phyloP scores from a whole-genome alignment of 2,113 vertebrate genomes.

The Macrotus californicus region DNA sequence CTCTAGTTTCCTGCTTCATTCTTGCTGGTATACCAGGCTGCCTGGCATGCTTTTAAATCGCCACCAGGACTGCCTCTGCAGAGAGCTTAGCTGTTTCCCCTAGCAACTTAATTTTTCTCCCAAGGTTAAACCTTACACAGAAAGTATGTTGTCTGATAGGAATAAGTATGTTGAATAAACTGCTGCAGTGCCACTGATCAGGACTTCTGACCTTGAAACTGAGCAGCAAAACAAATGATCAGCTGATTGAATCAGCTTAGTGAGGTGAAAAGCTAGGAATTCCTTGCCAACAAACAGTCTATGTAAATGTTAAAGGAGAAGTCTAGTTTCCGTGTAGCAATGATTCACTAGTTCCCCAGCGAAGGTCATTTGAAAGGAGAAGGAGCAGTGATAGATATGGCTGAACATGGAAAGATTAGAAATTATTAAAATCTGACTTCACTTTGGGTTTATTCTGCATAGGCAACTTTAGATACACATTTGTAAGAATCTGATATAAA shows the following conservation, averaged over 20 bases:
- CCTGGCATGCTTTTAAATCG: neutral
- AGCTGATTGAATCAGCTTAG: slow-evolving; percentile 26
- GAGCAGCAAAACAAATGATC: slow-evolving; percentile 9
- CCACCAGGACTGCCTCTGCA: neutral
- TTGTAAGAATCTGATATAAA: neutral
- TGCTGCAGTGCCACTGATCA: neutral
- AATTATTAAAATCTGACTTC: neutral
- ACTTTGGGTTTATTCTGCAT: neutral
- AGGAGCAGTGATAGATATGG: neutral
- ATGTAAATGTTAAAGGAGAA: slow-evolving; percentile 36
- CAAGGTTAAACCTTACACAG: slow-evolving; percentile 33
- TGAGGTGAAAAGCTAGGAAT: slow-evolving; percentile 30
- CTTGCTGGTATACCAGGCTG: neutral
- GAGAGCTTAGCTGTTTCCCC: neutral
- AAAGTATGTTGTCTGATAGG: slow-evolving; percentile 40
- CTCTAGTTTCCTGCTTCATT: neutral
- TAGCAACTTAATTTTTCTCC: slow-evolving; percentile 25
- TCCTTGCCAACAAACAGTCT: neutral
- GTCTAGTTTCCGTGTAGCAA: neutral
- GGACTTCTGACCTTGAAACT: slow-evolving; percentile 30
- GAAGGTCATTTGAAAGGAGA: slow-evolving; percentile 29
- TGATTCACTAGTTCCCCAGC: neutral
- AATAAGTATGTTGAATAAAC: neutral
- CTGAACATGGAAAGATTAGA: neutral
- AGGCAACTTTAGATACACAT: neutral